Base-by-base conservation (phyloP, 1,140 invertebrate species). In the Sarcophaga bullata region DNA sequence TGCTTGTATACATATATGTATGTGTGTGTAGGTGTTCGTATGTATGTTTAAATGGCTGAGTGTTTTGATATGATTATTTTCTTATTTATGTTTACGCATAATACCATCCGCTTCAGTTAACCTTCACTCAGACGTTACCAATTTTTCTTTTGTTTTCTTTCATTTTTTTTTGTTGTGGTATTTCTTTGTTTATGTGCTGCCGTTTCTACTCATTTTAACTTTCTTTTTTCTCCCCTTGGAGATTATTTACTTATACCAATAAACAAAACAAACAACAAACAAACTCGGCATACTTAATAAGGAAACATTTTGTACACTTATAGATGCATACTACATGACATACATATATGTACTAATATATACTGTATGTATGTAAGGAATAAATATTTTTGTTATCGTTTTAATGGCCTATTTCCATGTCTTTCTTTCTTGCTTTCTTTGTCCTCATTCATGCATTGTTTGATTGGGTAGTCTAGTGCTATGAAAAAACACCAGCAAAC, bases 61-160 rank as follows among this genome's bases (percentile, higher is more conserved):
- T 76, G 73, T 76, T 37, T 76, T 76, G 49, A 50, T 76, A 50
- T 76, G 73, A 76, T 48, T 76, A 76, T 48, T 76, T 48, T 68
- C 62, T 68, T 68, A 68, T 68, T 68, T 68, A 68, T 68, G 19
- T 68, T 68, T 68, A 68, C 62, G 62, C 62, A 68, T 68, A 68
- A n/a, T n/a, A n/a, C n/a, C 19, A 68, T 25, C 19, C 62, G 62
- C 62, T 68, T 68, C 62, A 68, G n/a, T 68, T 68, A 68, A 68
- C 62, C 17, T 68, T 68, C 62, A 68, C 62, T n/a, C 62, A 50
- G n/a, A 47, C 7, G 37, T 46, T 15, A 48, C 46, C 49, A n/a
- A 76, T 11, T 76, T 73, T 73, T 9, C 72, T 73, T 73, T 19
- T 73, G 72, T n/a, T n/a, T 73, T 37, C 4, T 4, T 37, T 37